A percentile compares a stretch with the other conserved stretches of the same genome.
Evolutionary conservation across 2,888 invertebrate species (phyloP).

Genomic region (Hedya salicella): DNA sequence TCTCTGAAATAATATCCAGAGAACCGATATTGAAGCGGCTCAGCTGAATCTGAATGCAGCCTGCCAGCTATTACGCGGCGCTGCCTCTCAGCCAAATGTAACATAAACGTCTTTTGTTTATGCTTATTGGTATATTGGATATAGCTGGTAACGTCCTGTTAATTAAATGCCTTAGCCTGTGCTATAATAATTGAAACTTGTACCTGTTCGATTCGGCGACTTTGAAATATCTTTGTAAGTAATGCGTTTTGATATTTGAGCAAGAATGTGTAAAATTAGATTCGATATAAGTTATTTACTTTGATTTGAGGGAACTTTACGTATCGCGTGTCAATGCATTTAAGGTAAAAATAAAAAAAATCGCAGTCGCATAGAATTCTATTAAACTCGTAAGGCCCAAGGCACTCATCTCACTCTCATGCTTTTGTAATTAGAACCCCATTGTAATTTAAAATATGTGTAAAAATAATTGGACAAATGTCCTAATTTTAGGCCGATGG

Average conservation of each 20-base stretch:
- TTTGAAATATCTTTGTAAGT: conserved; percentile 1
- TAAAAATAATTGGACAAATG: too few relatives aligned
- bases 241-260: neutral
- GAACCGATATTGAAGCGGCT: conserved; percentile 75
- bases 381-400: too few relatives aligned
- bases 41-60: conserved; percentile 73
- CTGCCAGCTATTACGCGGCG: conserved; percentile 64
- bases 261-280: too few relatives aligned
- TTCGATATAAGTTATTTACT: too few relatives aligned
- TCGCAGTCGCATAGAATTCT: too few relatives aligned
- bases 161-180: conserved; percentile 53
- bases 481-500: too few relatives aligned
- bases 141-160: conserved; percentile 53
- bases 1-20: conserved; percentile 79
- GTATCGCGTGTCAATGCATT: too few relatives aligned
- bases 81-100: conserved; percentile 68
- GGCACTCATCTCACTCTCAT: too few relatives aligned
- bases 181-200: conserved; percentile 44
- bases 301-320: neutral
- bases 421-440: too few relatives aligned
- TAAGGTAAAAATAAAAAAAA: too few relatives aligned
- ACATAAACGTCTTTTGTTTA: conserved; percentile 75
- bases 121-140: conserved; percentile 61
- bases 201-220: conserved; percentile 38
- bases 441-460: too few relatives aligned